Base-by-base conservation (phyloP, 2,113 vertebrate genomes). In the Propithecus coquereli region DNA sequence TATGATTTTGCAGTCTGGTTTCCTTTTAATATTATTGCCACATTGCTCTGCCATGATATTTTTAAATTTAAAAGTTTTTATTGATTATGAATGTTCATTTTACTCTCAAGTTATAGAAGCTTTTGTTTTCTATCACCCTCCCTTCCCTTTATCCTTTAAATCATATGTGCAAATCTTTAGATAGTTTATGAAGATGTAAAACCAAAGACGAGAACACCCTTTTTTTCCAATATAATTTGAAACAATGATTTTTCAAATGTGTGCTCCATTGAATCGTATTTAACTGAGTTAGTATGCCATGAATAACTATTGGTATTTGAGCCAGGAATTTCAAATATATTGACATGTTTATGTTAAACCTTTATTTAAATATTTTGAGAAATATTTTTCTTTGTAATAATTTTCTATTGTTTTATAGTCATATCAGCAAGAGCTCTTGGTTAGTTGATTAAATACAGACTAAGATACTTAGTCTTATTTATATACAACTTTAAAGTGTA, bases 1-100 rank as follows among this genome's bases (percentile, higher is more conserved):
- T 99, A 54, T 12, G 73, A 17, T 87, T 57, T 23, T 43, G 37
- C 20, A 25, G 12, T 10, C 32, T 4, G 20, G 22, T 20, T 84
- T 59, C 70, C 37, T 63, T 59, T 59, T 37, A 32, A 18, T 18
- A 30, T 61, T 45, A 40, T 32, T 84, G 25, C 47, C 30, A 45
- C 50, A 34, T 61, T 81, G 30, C 47, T 92, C 25, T 84, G n/a
- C 61, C 25, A 0, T 32, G 43, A 50, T 27, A 43, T 59, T 83
- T 68, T 87, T 70, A 71, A 83, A 65, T 47, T 40, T 59, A 70
- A 71, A 63, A 66, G 16, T 45, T 8, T 45, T 37, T 52, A 11
- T 87, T 91, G 32, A 85, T 93, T 95, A 12, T 65, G 52, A 11
- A 34, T 61, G 3, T 96, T 68, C 4, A 65, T 84, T 95, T 91